A percentile compares a stretch with the other conserved stretches of the same genome.
phyloP scores from a whole-genome alignment of 2,888 invertebrate genomes.

The Eutolmus rufibarbis region DNA sequence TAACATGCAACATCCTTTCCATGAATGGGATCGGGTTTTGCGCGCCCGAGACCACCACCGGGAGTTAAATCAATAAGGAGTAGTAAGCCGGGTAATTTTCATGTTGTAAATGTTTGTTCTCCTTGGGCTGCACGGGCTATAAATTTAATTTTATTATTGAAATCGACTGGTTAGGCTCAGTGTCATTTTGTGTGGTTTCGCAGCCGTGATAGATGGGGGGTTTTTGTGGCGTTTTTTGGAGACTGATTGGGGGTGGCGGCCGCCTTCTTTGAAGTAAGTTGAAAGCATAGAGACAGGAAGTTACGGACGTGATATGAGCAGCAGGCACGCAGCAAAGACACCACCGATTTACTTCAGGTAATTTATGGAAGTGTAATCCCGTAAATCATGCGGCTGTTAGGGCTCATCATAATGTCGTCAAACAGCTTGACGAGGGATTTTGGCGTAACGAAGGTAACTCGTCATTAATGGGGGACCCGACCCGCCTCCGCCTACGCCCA shows the following conservation, averaged over 20 bases:
- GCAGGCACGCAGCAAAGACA: conserved; percentile 31
- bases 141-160: conserved; percentile 45
- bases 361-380: conserved; percentile 44
- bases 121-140: not conserved
- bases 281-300: not conserved
- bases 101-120: conserved; percentile 38
- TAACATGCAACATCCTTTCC: conserved; percentile 42
- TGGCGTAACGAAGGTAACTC: conserved; percentile 36
- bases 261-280: not conserved
- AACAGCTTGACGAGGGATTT: conserved; percentile 1
- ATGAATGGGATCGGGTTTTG: conserved; percentile 11
- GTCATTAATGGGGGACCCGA: not conserved
- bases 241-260: not conserved
- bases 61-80: conserved; percentile 27
- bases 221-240: not conserved
- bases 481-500: not conserved
- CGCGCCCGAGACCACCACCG: not conserved
- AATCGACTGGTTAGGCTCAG: conserved; percentile 18
- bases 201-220: not conserved
- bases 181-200: not conserved
- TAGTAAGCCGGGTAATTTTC: conserved; percentile 25
- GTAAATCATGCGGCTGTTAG: conserved; percentile 44
- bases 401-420: conserved; percentile 32
- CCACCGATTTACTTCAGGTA: conserved; percentile 7
- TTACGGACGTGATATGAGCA: conserved; percentile 15